Percentiles rank a stretch among this genome's conserved stretches.
These are phyloP conservation scores for Atta texana DNA, from an alignment of 1,140 invertebrate genomes.

Conservation along the genomic window DNA sequence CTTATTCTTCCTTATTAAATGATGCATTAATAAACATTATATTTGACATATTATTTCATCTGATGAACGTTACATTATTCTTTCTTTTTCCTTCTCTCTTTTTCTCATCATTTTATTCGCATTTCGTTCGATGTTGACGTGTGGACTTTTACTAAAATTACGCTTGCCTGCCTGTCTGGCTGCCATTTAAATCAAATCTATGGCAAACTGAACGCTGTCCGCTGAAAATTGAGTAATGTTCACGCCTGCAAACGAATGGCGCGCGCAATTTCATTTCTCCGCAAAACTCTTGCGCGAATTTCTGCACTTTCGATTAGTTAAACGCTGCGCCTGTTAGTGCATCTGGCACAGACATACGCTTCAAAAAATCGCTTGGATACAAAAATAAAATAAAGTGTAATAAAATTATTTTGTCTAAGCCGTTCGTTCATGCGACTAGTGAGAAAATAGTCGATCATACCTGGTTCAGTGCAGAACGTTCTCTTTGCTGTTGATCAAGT, in stretches of 20 bases:
- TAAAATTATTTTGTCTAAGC: not conserved
- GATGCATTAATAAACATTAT: not conserved
- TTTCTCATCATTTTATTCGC: slow-evolving; percentile 29
- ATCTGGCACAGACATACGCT: not conserved
- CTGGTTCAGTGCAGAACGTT: not conserved
- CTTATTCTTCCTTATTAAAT: not conserved
- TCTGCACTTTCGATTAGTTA: slow-evolving; percentile 34
- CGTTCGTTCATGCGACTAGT: not conserved
- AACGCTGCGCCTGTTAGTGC: not conserved
- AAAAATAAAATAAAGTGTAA: slow-evolving; percentile 17
- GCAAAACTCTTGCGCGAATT: slow-evolving; percentile 11
- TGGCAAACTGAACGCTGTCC: slow-evolving; percentile 47
- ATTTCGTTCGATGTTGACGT: slow-evolving; percentile 35
- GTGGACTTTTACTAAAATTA: slow-evolving; percentile 66
- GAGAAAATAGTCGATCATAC: not conserved
- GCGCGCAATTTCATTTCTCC: slow-evolving; percentile 17
- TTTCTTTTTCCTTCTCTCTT: not conserved
- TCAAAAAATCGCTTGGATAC: not conserved
- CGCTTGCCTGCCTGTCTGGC: slow-evolving; percentile 5
- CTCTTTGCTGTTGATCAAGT: not conserved
- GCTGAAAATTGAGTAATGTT: slow-evolving; percentile 63
- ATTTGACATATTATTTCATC: slow-evolving; percentile 51
- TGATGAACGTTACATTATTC: slow-evolving; percentile 35
- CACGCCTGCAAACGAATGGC: slow-evolving; percentile 15
- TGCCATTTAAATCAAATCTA: slow-evolving; percentile 64